Evolutionary conservation across 2,113 vertebrate species (phyloP).

Genomic region (Halichoeres trimaculatus): DNA sequence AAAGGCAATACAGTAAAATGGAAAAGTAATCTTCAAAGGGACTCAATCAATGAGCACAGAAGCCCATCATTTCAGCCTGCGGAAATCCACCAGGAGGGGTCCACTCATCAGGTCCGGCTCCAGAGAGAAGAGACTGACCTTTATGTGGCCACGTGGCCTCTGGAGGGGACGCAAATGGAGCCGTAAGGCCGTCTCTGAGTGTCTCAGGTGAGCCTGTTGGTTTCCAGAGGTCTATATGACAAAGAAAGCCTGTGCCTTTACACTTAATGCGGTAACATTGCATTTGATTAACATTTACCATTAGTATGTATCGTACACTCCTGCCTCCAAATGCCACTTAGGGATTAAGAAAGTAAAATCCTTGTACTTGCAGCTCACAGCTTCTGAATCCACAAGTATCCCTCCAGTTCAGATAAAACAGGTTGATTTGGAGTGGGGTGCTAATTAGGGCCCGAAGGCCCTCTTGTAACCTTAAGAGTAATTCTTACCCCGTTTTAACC

Average conservation of each 20-base stretch:
- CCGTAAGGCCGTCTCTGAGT: conserved; percentile 1
- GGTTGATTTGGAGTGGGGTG: no score
- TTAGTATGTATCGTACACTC: conserved; percentile 24
- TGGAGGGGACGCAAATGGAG: conserved; percentile 23
- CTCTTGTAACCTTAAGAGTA: no score
- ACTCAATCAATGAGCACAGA: conserved; percentile 43
- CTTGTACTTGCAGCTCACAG: background rate
- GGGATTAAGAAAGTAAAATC: background rate
- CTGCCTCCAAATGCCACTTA: background rate
- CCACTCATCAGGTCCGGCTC: conserved; percentile 42
- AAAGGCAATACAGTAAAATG: conserved; percentile 47
- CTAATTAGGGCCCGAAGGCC: no score
- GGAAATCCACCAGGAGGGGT: conserved; percentile 37
- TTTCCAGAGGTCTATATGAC: conserved; percentile 26
- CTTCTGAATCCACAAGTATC: conserved; percentile 3
- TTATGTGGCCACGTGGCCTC: conserved; percentile 28
- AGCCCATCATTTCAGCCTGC: conserved; percentile 33
- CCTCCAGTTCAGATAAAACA: background rate
- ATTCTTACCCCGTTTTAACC: no score
- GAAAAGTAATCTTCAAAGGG: conserved; percentile 60
- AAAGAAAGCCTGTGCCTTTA: background rate
- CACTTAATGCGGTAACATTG: background rate
- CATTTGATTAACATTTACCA: conserved; percentile 19
- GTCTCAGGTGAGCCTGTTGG: conserved; percentile 31
- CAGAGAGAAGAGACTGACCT: conserved; percentile 33